Conservation (phyloP, 2,113 vertebrate genomes). For the Zosterops pallidus region DNA sequence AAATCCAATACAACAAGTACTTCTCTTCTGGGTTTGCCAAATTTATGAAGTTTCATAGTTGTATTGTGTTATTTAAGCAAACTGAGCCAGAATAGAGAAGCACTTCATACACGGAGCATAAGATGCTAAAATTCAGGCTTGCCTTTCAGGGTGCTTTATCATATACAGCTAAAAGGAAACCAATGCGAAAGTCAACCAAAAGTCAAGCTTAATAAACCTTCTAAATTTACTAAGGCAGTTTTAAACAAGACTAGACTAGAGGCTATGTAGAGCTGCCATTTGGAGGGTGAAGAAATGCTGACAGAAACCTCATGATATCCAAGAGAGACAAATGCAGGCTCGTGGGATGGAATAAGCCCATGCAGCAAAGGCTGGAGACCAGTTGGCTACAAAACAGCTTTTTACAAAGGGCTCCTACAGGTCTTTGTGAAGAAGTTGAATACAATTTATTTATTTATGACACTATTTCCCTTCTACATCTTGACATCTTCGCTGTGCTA, state of each 20-base stretch:
- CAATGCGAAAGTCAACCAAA: neutral
- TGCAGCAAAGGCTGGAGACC: neutral
- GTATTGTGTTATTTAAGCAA: neutral
- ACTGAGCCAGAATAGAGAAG: neutral
- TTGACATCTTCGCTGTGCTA: neutral
- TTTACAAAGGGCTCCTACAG: neutral
- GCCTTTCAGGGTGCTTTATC: neutral
- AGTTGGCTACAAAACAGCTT: neutral
- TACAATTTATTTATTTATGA: neutral
- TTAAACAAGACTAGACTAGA: neutral
- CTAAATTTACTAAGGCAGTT: neutral
- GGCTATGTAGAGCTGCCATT: neutral
- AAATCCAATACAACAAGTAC: rapidly evolving
- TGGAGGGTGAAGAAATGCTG: neutral
- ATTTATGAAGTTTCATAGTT: neutral
- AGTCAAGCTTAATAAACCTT: neutral
- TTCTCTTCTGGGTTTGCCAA: neutral
- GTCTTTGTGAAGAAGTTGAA: neutral
- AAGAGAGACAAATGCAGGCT: neutral
- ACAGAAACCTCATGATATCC: neutral
- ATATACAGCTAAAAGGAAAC: neutral
- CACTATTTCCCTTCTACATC: neutral
- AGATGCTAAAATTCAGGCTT: neutral
- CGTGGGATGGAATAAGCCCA: neutral
- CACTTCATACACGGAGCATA: neutral